Evolutionary conservation across 2,888 invertebrate genomes (phyloP), one percentile per base, ranked within the genome.

Genomic region (Tricholauxania praeusta): DNA sequence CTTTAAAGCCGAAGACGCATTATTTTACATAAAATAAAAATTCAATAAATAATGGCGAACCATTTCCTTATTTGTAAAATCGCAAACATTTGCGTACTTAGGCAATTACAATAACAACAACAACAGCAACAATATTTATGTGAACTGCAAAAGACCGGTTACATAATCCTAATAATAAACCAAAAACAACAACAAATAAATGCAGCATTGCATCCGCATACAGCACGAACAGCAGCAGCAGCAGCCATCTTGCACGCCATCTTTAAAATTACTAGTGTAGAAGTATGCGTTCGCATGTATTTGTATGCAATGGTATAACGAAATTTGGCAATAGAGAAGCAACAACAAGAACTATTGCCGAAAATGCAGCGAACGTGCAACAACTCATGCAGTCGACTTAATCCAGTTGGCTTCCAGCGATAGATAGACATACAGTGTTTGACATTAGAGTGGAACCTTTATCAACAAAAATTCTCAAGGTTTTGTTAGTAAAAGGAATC

Each of bases 231-330:
- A 39, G 70, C n/a, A n/a, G 60, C 32, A 7, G 3, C 39, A 39
- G 22, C 62, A 39, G 70, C 70, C 70, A 70, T 70, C 70, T 70
- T 70, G 62, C n/a, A 28, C 59, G 57, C 55, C 60, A 63, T 62
- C 62, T 62, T 63, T 48, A 49, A 28, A 28, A 1, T 60, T 4
- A 28, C 28, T 28, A 10, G 3, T 57, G 57, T 19, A 48, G 48
- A 49, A 12, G 22, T 59, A n/a, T 59, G 15, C 4, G 32, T 28
- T 14, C 55, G 57, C 68, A 17, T 70, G 39, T 69, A 53, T 72
- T 70, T 71, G 17, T 67, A 19, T 59, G 70, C 59, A 39, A 39
- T 70, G 70, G 52, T 22, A 51, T 39, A 70, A 70, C 17, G 63
- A 62, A 70, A 70, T 70, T 70, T 63, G 70, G 63, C 52, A 63